These are phyloP conservation scores for Halictus quadricinctus DNA, from an alignment of 2,888 invertebrate genomes.

Conservation along the genomic window DNA sequence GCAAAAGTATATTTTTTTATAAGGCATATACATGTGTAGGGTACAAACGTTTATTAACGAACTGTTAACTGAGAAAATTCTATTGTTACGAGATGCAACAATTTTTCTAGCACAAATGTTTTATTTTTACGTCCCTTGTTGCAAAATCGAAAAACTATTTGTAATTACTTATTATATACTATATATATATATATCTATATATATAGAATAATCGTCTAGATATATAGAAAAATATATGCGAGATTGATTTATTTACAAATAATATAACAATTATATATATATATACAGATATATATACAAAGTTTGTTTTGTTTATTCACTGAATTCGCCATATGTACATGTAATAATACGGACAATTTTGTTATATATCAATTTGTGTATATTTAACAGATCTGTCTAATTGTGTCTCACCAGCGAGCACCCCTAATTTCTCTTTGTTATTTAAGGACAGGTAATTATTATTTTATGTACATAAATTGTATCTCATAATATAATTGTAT, in stretches of 20 bases:
- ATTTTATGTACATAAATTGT: constrained; percentile 73
- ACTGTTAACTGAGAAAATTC: constrained; percentile 13
- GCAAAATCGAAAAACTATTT: constrained; percentile 69
- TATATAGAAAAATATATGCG: constrained; percentile 72
- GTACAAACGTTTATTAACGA: constrained; percentile 8
- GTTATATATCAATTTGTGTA: constrained; percentile 66
- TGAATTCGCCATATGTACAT: constrained; percentile 78
- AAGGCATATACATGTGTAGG: constrained; percentile 1
- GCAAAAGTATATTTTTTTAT: constrained; percentile 1
- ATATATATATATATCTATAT: neutral
- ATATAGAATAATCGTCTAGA: constrained; percentile 70
- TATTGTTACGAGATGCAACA: constrained; percentile 30
- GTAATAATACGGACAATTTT: constrained; percentile 71
- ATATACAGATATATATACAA: constrained; percentile 22
- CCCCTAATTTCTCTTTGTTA: constrained; percentile 39
- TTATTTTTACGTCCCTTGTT: constrained; percentile 71
- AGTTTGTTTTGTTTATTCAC: constrained; percentile 70
- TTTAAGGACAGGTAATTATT: constrained; percentile 64
- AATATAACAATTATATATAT: constrained; percentile 56
- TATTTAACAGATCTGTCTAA: constrained; percentile 63
- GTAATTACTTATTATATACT: constrained; percentile 67
- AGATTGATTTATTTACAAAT: constrained; percentile 80
- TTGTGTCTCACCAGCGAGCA: constrained; percentile 53
- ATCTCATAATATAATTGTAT: constrained; percentile 62
- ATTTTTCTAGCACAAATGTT: constrained; percentile 11